phyloP scores from a whole-genome alignment of 2,888 invertebrate genomes.

The Tinea pellionella region DNA sequence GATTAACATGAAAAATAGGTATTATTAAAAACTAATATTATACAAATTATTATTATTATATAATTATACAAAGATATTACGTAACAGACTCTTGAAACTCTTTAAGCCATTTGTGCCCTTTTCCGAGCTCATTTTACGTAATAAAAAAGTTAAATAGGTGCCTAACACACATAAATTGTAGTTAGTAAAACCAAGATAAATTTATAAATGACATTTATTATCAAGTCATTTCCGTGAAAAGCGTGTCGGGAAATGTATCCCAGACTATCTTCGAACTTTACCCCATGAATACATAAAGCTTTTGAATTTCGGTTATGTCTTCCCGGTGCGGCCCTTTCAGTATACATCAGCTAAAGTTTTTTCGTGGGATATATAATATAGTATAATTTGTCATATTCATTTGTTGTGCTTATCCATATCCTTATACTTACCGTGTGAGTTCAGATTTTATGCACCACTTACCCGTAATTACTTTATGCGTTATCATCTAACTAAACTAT shows the following conservation, averaged over 20 bases:
- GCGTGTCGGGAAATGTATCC: constrained; percentile 1
- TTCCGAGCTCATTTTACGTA: background rate
- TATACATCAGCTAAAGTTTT: background rate
- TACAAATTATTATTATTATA: too few species aligned
- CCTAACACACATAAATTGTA: background rate
- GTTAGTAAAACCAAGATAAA: background rate
- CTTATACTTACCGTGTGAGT: too few species aligned
- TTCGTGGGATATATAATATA: background rate
- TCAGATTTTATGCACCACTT: too few species aligned
- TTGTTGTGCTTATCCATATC: too few species aligned
- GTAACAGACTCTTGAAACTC: background rate
- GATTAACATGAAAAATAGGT: background rate
- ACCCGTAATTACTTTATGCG: too few species aligned
- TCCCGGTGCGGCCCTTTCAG: background rate
- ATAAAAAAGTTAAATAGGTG: background rate
- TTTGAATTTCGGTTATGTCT: constrained; percentile 6
- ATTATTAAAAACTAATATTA: background rate
- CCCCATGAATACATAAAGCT: constrained; percentile 8
- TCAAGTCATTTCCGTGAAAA: background rate
- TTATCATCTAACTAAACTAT: too few species aligned
- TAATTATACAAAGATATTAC: background rate
- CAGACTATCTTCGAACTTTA: constrained; percentile 9
- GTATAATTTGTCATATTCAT: background rate
- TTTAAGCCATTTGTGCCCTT: background rate
- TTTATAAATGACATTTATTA: background rate